A percentile compares a stretch with the other conserved stretches of the same genome.
phyloP scores from a whole-genome alignment of 2,888 invertebrate species.

The Ophonus ardosiacus region DNA sequence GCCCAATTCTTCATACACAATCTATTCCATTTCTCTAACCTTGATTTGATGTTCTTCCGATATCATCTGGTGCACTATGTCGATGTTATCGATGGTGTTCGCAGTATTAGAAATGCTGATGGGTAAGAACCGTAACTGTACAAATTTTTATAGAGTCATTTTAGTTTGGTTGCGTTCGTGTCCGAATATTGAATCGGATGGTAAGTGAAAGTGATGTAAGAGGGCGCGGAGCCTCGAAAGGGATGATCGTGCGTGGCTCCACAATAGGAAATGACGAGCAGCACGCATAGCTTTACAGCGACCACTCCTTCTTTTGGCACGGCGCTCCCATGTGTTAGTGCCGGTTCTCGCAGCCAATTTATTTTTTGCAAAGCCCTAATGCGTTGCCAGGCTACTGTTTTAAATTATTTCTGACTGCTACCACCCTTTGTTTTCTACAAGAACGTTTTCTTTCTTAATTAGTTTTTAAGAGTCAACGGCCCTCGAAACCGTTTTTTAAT shows the following conservation, averaged over 20 bases:
- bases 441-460: constrained; percentile 63
- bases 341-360: constrained; percentile 66
- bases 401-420: constrained; percentile 67
- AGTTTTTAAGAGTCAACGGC: constrained; percentile 62
- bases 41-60: no score
- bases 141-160: neutral
- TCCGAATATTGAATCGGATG: neutral
- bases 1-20: no score
- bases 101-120: no score
- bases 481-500: constrained; percentile 51
- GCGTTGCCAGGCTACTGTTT: constrained; percentile 66
- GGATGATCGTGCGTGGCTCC: constrained; percentile 3
- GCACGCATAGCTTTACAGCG: constrained; percentile 65
- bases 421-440: constrained; percentile 61
- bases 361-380: constrained; percentile 69
- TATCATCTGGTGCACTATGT: no score
- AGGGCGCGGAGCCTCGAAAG: constrained; percentile 2
- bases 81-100: no score
- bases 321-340: constrained; percentile 65
- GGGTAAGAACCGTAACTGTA: no score
- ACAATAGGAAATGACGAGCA: constrained; percentile 53
- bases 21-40: no score
- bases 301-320: constrained; percentile 71
- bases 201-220: neutral
- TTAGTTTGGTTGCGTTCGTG: neutral